Percentiles rank a stretch among this genome's conserved stretches.
Conservation (phyloP, 2,113 vertebrate genomes). For the Sardina pilchardus region DNA sequence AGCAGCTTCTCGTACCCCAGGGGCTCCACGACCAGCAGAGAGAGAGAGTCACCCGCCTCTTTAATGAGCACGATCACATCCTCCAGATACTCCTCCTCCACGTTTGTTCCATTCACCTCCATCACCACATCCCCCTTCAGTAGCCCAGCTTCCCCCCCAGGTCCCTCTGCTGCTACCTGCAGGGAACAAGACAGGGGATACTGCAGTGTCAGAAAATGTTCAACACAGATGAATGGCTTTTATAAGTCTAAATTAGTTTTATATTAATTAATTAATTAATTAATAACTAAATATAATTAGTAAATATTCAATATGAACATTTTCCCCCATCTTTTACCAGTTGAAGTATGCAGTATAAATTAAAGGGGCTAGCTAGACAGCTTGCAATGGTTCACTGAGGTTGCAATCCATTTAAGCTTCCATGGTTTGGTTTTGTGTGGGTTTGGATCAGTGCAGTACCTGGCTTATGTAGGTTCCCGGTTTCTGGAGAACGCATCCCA, state of each 20-base stretch:
- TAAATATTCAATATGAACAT: no score
- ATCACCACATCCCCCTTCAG: conserved; percentile 69
- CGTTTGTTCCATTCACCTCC: conserved; percentile 75
- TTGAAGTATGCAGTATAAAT: neutral
- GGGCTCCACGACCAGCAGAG: conserved; percentile 59
- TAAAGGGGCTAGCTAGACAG: no score
- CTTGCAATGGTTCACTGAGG: no score
- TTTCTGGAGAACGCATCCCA: conserved; percentile 57
- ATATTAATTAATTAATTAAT: no score
- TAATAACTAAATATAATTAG: no score
- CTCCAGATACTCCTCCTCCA: conserved; percentile 64
- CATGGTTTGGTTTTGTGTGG: neutral
- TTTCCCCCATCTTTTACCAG: neutral
- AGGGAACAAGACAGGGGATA: neutral
- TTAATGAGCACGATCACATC: conserved; percentile 66
- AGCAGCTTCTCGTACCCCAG: conserved; percentile 39
- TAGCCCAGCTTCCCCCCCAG: conserved; percentile 71
- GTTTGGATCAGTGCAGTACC: conserved; percentile 56
- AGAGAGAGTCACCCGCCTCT: conserved; percentile 53
- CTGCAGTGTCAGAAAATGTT: neutral
- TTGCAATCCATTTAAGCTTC: neutral
- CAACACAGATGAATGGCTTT: neutral
- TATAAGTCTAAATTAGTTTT: neutral
- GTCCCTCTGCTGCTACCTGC: conserved; percentile 69
- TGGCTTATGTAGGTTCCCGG: conserved; percentile 68